These are phyloP conservation scores for Rhabditoides inermis DNA, from an alignment of 2,888 invertebrate genomes.

Conservation along the genomic window DNA sequence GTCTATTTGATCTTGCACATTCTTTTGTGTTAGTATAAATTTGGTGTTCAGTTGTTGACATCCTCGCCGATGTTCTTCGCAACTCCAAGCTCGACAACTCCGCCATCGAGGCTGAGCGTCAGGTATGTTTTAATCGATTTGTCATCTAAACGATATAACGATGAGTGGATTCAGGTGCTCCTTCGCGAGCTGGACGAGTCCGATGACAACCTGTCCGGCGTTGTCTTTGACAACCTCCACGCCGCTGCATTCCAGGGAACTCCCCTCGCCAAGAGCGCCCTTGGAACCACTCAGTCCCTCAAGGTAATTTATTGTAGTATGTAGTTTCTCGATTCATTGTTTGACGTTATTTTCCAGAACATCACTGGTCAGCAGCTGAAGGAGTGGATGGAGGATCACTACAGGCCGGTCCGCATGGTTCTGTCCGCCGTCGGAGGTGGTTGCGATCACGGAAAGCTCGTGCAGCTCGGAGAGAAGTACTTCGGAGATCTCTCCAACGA, in stretches of 20 bases:
- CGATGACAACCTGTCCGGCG: constrained; percentile 80
- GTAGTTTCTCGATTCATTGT: background rate
- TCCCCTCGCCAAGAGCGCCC: constrained; percentile 86
- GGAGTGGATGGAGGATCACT: constrained; percentile 78
- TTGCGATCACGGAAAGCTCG: constrained; percentile 65
- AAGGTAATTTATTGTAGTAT: constrained; percentile 60
- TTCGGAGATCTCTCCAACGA: constrained; percentile 59
- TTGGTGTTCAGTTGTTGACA: constrained; percentile 69
- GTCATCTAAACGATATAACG: no score
- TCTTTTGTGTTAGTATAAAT: no score
- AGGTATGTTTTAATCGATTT: no score
- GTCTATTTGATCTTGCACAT: no score
- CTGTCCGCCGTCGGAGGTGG: constrained; percentile 82
- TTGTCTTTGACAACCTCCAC: constrained; percentile 95
- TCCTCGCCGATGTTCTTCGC: constrained; percentile 90
- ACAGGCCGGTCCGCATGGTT: constrained; percentile 85
- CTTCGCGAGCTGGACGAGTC: constrained; percentile 95
- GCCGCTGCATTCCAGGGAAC: constrained; percentile 87
- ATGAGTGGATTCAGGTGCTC: constrained; percentile 71
- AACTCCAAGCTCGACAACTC: constrained; percentile 73
- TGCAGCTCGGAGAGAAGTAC: constrained; percentile 72
- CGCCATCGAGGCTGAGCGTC: constrained; percentile 83
- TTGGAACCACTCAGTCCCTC: constrained; percentile 87
- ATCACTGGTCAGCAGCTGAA: constrained; percentile 71
- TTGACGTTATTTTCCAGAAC: constrained; percentile 51